A percentile compares a stretch with the other conserved stretches of the same genome.
These are phyloP conservation scores for Calephelis virginiensis DNA, from an alignment of 1,140 invertebrate genomes.

Conservation along the genomic window DNA sequence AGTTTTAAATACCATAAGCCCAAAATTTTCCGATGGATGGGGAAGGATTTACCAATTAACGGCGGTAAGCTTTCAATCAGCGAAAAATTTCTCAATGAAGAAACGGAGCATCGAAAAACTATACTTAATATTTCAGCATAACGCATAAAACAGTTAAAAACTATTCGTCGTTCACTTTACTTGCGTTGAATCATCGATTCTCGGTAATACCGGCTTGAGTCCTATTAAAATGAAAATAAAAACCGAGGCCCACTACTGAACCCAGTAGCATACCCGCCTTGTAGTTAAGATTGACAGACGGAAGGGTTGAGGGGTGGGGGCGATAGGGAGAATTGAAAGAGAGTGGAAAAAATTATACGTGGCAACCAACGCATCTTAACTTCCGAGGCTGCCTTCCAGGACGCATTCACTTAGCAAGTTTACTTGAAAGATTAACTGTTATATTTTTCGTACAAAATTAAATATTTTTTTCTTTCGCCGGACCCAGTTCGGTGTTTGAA, in stretches of 20 bases:
- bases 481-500: no score
- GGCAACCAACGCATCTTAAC: conserved; percentile 74
- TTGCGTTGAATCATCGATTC: conserved; percentile 56
- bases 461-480: no score
- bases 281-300: conserved; percentile 77
- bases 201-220: conserved; percentile 51
- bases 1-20: conserved; percentile 18
- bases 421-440: conserved; percentile 36
- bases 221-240: conserved; percentile 70
- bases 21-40: conserved; percentile 15
- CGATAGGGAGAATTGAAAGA: conserved; percentile 67
- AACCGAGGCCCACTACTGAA: conserved; percentile 65
- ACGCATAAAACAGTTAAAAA: conserved; percentile 38
- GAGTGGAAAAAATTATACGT: conserved; percentile 77
- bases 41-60: conserved; percentile 32
- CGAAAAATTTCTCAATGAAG: conserved; percentile 25
- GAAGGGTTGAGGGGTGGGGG: conserved; percentile 59
- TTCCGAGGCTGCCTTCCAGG: conserved; percentile 59
- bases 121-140: conserved; percentile 36
- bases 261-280: conserved; percentile 66
- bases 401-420: conserved; percentile 40
- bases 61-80: conserved; percentile 33
- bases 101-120: conserved; percentile 32
- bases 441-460: neutral
- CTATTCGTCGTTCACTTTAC: conserved; percentile 35